A percentile compares a stretch with the other conserved stretches of the same genome.
phyloP scores from a whole-genome alignment of 2,113 vertebrate species.

The Sphyrna mokarran region DNA sequence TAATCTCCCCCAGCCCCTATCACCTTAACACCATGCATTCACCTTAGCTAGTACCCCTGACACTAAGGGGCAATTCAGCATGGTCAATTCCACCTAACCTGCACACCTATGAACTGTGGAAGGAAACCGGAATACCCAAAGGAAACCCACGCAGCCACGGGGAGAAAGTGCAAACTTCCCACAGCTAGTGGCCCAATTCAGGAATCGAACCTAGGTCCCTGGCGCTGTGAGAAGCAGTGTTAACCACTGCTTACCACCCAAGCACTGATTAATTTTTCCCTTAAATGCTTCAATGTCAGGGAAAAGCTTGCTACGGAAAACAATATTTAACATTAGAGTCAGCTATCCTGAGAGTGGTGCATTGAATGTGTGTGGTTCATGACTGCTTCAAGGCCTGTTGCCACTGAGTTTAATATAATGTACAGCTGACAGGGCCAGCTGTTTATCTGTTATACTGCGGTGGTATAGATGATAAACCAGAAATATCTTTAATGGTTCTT shows the following conservation, averaged over 20 bases:
- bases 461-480: neutral
- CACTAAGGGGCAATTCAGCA: too few species aligned
- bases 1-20: too few species aligned
- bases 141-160: too few species aligned
- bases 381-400: neutral
- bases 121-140: too few species aligned
- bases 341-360: neutral
- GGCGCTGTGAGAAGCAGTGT: too few species aligned
- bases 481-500: neutral
- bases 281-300: neutral
- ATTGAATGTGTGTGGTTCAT: neutral
- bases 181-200: too few species aligned
- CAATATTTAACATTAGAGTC: neutral
- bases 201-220: too few species aligned
- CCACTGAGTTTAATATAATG: neutral
- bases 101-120: too few species aligned
- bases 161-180: too few species aligned
- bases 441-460: neutral
- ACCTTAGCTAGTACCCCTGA: too few species aligned
- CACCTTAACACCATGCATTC: too few species aligned
- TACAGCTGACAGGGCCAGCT: neutral
- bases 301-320: neutral
- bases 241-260: neutral
- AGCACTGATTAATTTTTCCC: neutral
- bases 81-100: too few species aligned